Percentiles rank a stretch among this genome's conserved stretches.
phyloP scores from a whole-genome alignment of 1,140 invertebrate genomes.

The Diabrotica virgifera region DNA sequence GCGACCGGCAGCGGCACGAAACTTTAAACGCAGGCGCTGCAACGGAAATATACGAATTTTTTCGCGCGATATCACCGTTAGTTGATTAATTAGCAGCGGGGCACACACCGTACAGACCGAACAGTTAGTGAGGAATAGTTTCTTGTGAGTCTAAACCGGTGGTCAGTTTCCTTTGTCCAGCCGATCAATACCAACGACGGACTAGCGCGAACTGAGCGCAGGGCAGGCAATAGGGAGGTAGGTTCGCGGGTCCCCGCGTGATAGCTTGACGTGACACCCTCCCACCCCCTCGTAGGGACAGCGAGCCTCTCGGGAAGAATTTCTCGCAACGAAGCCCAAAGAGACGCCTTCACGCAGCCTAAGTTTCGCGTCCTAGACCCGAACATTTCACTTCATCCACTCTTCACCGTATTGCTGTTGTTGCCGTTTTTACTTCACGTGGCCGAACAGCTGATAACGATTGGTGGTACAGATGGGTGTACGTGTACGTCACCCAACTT shows the following conservation, averaged over 20 bases:
- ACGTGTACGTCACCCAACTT: too few relatives aligned
- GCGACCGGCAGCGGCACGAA: conserved; percentile 5
- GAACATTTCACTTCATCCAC: background rate
- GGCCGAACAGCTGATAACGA: conserved; percentile 40
- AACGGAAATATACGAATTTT: conserved; percentile 10
- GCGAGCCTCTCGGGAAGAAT: conserved; percentile 24
- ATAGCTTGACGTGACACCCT: conserved; percentile 49
- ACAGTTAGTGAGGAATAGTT: conserved; percentile 34
- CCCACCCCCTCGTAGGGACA: conserved; percentile 31
- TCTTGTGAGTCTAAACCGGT: conserved; percentile 41
- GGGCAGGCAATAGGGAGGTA: conserved; percentile 34
- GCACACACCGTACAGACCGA: conserved; percentile 22
- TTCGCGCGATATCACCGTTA: background rate
- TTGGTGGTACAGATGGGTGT: background rate
- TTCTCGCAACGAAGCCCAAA: conserved; percentile 33
- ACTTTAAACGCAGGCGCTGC: conserved; percentile 26
- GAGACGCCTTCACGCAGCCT: conserved; percentile 44
- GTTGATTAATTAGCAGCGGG: background rate
- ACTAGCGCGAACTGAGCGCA: conserved; percentile 40
- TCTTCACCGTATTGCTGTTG: background rate
- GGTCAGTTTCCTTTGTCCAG: conserved; percentile 50
- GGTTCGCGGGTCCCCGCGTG: conserved; percentile 44
- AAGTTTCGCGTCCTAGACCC: conserved; percentile 22
- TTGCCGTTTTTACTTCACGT: conserved; percentile 29
- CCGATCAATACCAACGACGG: conserved; percentile 46